phyloP scores from a whole-genome alignment of 2,888 invertebrate species.

The Ethmia dodecea region DNA sequence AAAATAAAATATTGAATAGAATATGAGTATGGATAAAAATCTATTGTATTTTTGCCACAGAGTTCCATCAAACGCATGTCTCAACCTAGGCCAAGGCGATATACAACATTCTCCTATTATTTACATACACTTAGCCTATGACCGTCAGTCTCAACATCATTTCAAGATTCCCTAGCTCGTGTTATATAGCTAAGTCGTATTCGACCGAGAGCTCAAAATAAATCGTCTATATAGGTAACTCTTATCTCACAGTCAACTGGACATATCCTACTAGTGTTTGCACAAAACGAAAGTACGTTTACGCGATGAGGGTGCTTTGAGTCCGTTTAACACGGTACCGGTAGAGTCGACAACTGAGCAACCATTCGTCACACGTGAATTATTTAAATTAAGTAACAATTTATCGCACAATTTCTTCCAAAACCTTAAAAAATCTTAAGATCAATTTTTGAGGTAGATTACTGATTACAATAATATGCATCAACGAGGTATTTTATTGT shows the following conservation, averaged over 20 bases:
- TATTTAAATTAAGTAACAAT: slow-evolving; percentile 72
- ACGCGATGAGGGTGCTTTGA: slow-evolving; percentile 43
- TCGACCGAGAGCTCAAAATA: slow-evolving; percentile 61
- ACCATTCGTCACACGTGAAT: slow-evolving; percentile 63
- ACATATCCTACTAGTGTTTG: slow-evolving; percentile 43
- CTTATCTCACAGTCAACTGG: slow-evolving; percentile 68
- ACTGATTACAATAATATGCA: slow-evolving; percentile 69
- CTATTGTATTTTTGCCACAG: slow-evolving; percentile 70
- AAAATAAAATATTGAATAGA: slow-evolving; percentile 28
- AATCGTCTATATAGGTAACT: slow-evolving; percentile 67
- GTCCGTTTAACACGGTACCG: slow-evolving; percentile 57
- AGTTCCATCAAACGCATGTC: slow-evolving; percentile 49
- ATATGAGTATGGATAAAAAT: not conserved
- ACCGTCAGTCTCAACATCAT: slow-evolving; percentile 73
- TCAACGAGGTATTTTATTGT: slow-evolving; percentile 69
- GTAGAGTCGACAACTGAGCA: slow-evolving; percentile 58
- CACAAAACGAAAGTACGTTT: slow-evolving; percentile 48
- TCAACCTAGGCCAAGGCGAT: slow-evolving; percentile 74
- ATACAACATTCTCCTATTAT: slow-evolving; percentile 74
- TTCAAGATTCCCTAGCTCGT: slow-evolving; percentile 64
- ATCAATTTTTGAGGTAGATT: slow-evolving; percentile 75
- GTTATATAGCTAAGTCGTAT: slow-evolving; percentile 59
- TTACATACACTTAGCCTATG: slow-evolving; percentile 75
- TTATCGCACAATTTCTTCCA: slow-evolving; percentile 63
- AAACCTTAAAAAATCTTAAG: slow-evolving; percentile 72